Conservation (phyloP, 2,888 invertebrate species). For the Nephrotoma flavescens region DNA sequence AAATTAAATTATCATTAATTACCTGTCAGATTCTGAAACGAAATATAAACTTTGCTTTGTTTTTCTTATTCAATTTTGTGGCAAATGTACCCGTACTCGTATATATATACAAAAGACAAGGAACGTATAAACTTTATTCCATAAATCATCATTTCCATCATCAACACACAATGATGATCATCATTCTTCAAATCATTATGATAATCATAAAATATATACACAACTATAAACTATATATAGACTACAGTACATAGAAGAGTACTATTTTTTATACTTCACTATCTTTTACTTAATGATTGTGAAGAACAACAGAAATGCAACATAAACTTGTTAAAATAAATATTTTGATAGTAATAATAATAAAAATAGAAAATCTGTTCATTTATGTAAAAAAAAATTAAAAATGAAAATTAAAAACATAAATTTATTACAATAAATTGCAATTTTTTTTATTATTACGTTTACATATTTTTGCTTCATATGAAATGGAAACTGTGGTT, state of each 20-base stretch:
- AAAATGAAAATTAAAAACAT: background rate
- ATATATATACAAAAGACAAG: background rate
- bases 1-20: background rate
- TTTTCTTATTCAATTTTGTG: background rate
- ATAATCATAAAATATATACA: background rate
- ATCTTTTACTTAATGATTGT: background rate
- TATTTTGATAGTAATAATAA: background rate
- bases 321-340: background rate
- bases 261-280: background rate
- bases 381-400: background rate
- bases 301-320: background rate
- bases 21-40: background rate
- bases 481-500: background rate
- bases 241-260: background rate
- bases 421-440: background rate
- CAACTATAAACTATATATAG: background rate
- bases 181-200: background rate
- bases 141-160: background rate
- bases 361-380: background rate
- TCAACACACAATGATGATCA: background rate
- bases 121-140: background rate
- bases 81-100: background rate
- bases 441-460: background rate
- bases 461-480: background rate
- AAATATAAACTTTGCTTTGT: background rate